Conservation (phyloP, 2,113 vertebrate genomes). For the Hydrochoerus hydrochaeris region DNA sequence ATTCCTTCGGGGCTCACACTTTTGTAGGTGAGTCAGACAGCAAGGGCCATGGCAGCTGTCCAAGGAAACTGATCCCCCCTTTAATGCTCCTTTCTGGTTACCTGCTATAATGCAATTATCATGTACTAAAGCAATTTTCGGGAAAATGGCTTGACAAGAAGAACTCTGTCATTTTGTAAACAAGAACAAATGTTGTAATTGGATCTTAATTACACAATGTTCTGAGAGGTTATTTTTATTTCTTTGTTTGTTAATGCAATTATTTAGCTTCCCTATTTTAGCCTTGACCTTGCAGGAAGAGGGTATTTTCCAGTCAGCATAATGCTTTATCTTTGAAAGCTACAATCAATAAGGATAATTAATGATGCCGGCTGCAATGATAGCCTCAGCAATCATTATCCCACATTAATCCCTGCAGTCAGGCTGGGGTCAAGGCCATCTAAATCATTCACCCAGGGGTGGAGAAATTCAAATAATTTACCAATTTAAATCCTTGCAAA, state of each 20-base stretch:
- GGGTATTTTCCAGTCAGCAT: slow-evolving; percentile 99
- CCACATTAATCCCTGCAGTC: slow-evolving; percentile 99
- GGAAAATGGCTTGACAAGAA: slow-evolving; percentile 84
- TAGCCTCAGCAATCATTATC: slow-evolving; percentile 99
- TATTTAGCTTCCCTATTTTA: slow-evolving; percentile 94
- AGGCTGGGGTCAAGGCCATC: slow-evolving; percentile 98
- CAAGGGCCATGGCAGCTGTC: slow-evolving; percentile 66
- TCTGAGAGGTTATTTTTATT: slow-evolving; percentile 90
- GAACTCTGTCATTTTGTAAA: slow-evolving; percentile 82
- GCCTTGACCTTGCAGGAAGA: slow-evolving; percentile 98
- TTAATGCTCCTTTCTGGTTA: slow-evolving; percentile 76
- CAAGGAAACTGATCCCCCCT: slow-evolving; percentile 75
- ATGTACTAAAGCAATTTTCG: slow-evolving; percentile 82
- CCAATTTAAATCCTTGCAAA: slow-evolving; percentile 91
- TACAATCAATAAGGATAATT: slow-evolving; percentile 99
- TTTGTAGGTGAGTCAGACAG: slow-evolving; percentile 79
- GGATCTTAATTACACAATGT: slow-evolving; percentile 90
- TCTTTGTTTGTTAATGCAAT: slow-evolving; percentile 92
- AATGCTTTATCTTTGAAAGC: slow-evolving; percentile 99
- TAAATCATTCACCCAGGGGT: slow-evolving; percentile 97
- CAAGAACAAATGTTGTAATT: slow-evolving; percentile 86
- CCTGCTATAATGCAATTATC: slow-evolving; percentile 83
- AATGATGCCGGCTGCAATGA: slow-evolving; percentile 99
- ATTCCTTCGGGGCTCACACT: slow-evolving; percentile 64
- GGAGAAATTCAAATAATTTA: slow-evolving; percentile 99